These are phyloP conservation scores for Sympetrum striolatum DNA, from an alignment of 2,888 invertebrate genomes.

Conservation along the genomic window DNA sequence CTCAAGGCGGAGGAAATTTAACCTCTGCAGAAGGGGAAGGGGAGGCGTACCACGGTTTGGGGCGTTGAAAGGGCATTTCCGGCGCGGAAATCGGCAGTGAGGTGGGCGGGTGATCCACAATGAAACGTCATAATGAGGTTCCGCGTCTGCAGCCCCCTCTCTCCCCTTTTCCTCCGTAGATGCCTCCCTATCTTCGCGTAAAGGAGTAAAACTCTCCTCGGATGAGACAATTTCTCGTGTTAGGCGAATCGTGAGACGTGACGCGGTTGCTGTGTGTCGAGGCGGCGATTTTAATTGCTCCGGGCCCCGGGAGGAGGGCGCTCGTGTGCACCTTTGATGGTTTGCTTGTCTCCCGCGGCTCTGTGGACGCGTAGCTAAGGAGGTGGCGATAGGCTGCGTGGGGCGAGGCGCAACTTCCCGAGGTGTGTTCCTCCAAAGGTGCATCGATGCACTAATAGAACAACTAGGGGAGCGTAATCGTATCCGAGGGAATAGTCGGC, in stretches of 20 bases:
- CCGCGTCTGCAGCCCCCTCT: not conserved
- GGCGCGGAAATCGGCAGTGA: not conserved
- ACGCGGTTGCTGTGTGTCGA: not conserved
- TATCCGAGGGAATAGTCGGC: too few relatives aligned
- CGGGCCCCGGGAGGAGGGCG: not conserved
- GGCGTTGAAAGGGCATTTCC: not conserved
- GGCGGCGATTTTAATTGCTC: not conserved
- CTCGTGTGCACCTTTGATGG: not conserved
- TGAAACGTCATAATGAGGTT: conserved; percentile 6
- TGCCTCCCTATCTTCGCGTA: not conserved
- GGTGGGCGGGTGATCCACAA: not conserved
- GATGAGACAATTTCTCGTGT: not conserved
- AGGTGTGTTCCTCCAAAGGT: too few relatives aligned
- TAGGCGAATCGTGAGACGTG: not conserved
- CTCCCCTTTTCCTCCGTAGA: not conserved
- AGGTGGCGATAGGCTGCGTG: not conserved
- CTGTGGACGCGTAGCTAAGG: not conserved
- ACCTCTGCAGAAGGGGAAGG: not conserved
- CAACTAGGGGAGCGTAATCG: too few relatives aligned
- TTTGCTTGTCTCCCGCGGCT: not conserved
- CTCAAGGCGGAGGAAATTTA: not conserved
- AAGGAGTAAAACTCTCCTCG: not conserved
- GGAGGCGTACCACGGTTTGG: not conserved
- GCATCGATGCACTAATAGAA: too few relatives aligned
- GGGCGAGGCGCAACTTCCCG: not conserved